Conservation (phyloP, 2,888 invertebrate species). For the Zygogramma bicolorata region DNA sequence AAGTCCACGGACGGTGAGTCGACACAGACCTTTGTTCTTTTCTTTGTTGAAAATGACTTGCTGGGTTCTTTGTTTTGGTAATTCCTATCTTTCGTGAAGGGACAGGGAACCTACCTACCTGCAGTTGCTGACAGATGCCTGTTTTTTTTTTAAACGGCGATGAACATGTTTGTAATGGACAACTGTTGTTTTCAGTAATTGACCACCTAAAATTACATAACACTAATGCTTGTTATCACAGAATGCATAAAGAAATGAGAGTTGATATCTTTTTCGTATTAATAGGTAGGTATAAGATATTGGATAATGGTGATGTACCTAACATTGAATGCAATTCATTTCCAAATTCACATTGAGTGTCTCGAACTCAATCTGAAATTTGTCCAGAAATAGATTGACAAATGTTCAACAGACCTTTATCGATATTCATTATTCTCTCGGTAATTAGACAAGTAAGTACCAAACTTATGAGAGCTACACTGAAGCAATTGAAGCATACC, state of each 20-base stretch:
- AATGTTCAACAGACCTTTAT: too few relatives aligned
- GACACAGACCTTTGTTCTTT: not conserved
- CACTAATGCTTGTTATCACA: not conserved
- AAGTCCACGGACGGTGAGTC: conserved; percentile 69
- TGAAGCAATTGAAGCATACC: too few relatives aligned
- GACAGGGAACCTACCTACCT: not conserved
- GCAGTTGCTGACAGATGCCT: not conserved
- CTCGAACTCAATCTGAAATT: too few relatives aligned
- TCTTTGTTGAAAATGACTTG: conserved; percentile 9
- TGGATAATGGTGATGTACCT: too few relatives aligned
- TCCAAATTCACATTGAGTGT: too few relatives aligned
- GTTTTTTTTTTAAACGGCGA: not conserved
- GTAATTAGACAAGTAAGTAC: too few relatives aligned
- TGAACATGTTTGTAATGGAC: conserved; percentile 1
- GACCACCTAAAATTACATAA: not conserved
- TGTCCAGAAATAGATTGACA: too few relatives aligned
- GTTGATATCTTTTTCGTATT: not conserved
- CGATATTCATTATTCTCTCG: too few relatives aligned
- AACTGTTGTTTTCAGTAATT: conserved; percentile 5
- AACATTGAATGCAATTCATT: too few relatives aligned
- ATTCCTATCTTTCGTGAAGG: conserved; percentile 7
- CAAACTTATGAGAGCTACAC: too few relatives aligned
- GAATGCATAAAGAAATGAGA: not conserved
- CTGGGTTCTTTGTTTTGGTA: conserved; percentile 37
- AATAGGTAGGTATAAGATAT: too few relatives aligned